Conservation (phyloP, 35 echinoderm and acorn worm genomes). For the Chiridota heheva region DNA sequence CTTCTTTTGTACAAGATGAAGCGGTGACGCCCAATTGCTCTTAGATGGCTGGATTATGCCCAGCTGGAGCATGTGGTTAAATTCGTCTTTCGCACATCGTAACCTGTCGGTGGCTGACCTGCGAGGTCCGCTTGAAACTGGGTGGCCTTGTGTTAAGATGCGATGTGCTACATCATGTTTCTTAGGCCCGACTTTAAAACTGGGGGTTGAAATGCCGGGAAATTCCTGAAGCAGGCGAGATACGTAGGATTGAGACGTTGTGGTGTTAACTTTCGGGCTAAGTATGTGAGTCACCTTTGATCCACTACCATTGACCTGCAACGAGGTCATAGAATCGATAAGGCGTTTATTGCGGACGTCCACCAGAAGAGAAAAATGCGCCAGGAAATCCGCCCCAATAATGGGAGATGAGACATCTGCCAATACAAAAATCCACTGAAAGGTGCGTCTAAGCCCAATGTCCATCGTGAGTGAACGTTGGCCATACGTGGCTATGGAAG, state of each 20-base stretch:
- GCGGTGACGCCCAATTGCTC: conserved; percentile 55
- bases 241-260: background rate
- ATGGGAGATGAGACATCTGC: conserved; percentile 33
- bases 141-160: conserved; percentile 10
- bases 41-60: conserved; percentile 39
- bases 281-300: background rate
- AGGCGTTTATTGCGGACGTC: conserved; percentile 5
- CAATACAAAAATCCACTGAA: conserved; percentile 23
- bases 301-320: conserved; percentile 6
- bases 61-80: conserved; percentile 55
- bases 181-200: background rate
- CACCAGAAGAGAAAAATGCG: conserved; percentile 25
- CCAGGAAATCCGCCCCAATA: conserved; percentile 19
- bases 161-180: conserved; percentile 46
- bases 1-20: conserved; percentile 63
- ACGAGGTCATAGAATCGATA: background rate
- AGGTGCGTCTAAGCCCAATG: background rate
- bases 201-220: conserved; percentile 11
- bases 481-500: background rate
- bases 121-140: conserved; percentile 16
- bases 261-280: background rate
- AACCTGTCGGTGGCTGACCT: conserved; percentile 39
- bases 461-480: background rate
- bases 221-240: background rate
- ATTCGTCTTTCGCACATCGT: conserved; percentile 39